Conservation (phyloP, 2,888 invertebrate genomes). For the Synergus umbraculus region DNA sequence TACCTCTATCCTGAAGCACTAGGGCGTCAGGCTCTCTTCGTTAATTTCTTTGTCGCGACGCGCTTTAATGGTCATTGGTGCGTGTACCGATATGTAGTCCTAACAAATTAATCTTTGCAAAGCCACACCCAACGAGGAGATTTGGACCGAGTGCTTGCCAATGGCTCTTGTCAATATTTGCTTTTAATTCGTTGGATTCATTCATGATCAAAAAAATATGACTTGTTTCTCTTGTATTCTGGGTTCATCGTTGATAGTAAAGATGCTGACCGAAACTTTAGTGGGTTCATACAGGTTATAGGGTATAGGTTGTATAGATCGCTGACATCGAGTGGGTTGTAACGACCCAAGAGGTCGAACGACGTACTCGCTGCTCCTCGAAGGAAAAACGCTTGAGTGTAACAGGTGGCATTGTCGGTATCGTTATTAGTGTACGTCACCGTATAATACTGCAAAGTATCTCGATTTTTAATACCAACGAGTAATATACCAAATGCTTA, state of each 20-base stretch:
- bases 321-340: slow-evolving; percentile 29
- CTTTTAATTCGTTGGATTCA: slow-evolving; percentile 60
- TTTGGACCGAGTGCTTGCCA: slow-evolving; percentile 23
- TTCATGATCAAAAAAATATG: slow-evolving; percentile 20
- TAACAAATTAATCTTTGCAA: slow-evolving; percentile 17
- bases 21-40: not conserved
- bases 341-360: slow-evolving; percentile 36
- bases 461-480: slow-evolving; percentile 59
- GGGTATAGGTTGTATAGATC: slow-evolving; percentile 29
- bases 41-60: slow-evolving; percentile 8
- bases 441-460: slow-evolving; percentile 57
- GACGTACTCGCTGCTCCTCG: slow-evolving; percentile 40
- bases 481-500: slow-evolving; percentile 63
- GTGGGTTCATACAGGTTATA: slow-evolving; percentile 30
- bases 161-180: slow-evolving; percentile 57
- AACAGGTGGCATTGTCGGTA: slow-evolving; percentile 66
- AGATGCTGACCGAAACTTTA: slow-evolving; percentile 10
- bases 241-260: not conserved
- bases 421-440: slow-evolving; percentile 48
- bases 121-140: slow-evolving; percentile 9
- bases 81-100: slow-evolving; percentile 21
- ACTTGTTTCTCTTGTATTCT: too few relatives aligned
- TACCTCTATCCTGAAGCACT: not conserved
- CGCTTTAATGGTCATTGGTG: slow-evolving; percentile 16
- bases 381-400: slow-evolving; percentile 58